phyloP scores from a whole-genome alignment of 2,113 vertebrate species.

The Cichladusa arquata region DNA sequence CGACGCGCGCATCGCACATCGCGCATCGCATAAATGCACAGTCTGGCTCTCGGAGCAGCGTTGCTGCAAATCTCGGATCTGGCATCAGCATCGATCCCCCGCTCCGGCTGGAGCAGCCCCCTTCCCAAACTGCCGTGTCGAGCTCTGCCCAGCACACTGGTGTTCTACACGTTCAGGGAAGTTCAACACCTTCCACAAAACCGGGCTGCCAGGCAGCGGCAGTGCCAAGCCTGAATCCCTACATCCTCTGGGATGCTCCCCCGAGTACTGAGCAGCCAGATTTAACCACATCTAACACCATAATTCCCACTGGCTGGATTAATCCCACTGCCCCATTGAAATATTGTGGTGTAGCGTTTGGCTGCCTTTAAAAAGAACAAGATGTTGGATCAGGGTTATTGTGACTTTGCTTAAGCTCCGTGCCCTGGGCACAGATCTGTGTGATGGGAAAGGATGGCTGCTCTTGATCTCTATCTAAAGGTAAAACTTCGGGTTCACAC shows the following conservation, averaged over 20 bases:
- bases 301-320: not conserved
- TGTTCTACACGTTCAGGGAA: not conserved
- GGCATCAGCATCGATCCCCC: not conserved
- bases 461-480: not conserved
- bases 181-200: not conserved
- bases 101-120: not conserved
- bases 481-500: not conserved
- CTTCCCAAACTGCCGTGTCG: not conserved
- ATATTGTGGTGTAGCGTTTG: not conserved
- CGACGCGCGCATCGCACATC: not conserved
- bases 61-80: not conserved
- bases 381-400: not conserved
- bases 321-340: not conserved
- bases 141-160: accelerated
- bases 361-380: not conserved
- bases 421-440: not conserved
- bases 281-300: not conserved
- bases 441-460: not conserved
- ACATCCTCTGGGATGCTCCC: accelerated
- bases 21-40: not conserved
- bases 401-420: not conserved
- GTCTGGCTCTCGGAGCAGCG: not conserved
- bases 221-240: not conserved
- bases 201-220: not conserved
- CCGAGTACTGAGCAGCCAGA: not conserved